These are phyloP conservation scores for Mus spicilegus DNA, from an alignment of 2,113 vertebrate genomes.

Conservation along the genomic window DNA sequence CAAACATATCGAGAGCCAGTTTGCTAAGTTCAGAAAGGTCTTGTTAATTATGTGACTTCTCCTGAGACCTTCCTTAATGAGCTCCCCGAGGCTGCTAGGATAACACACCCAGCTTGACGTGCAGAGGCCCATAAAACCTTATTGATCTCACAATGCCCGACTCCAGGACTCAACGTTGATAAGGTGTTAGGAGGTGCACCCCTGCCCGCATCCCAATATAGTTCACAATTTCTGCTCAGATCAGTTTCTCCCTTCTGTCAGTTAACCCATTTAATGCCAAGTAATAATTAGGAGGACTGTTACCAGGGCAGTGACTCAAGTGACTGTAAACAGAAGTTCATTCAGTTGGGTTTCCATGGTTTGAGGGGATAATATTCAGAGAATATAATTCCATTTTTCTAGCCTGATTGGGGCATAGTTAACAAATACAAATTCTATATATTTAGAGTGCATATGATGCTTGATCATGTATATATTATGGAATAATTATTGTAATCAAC, in stretches of 20 bases:
- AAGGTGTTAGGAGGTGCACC: neutral
- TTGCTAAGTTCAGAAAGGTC: slow-evolving; percentile 40
- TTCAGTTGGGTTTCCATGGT: neutral
- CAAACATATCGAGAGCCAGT: neutral
- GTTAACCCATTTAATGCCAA: neutral
- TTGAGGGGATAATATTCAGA: neutral
- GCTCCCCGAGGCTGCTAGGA: slow-evolving; percentile 2
- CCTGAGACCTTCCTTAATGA: slow-evolving; percentile 45
- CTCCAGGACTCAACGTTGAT: neutral
- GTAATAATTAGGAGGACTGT: neutral
- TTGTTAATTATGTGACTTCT: slow-evolving; percentile 29
- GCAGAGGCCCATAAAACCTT: neutral
- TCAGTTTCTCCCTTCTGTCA: neutral
- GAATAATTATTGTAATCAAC: neutral
- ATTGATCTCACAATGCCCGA: neutral
- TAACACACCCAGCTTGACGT: neutral
- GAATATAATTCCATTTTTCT: neutral
- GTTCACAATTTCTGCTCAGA: slow-evolving; percentile 1
- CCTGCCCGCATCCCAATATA: neutral
- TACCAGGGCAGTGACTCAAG: neutral
- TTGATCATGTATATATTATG: neutral
- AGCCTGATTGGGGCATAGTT: neutral
- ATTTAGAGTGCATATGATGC: neutral
- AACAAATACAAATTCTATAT: slow-evolving; percentile 1
- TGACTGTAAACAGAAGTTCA: neutral